phyloP scores from a whole-genome alignment of 2,113 vertebrate genomes.

The Leptodactylus fuscus region DNA sequence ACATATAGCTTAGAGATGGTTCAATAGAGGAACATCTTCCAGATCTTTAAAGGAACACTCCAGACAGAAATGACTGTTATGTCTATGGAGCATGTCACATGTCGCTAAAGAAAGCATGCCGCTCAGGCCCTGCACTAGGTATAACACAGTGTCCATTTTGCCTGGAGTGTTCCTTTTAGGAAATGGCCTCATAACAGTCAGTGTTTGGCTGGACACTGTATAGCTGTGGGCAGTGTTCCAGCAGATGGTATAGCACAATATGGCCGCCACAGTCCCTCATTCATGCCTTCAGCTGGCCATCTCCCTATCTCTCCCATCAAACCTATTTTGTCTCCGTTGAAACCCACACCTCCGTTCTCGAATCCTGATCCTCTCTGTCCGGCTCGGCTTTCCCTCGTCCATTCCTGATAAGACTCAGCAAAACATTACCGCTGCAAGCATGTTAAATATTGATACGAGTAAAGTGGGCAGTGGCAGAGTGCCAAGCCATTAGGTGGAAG shows the following conservation, averaged over 20 bases:
- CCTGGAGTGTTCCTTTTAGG: neutral
- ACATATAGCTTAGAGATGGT: too few relatives aligned
- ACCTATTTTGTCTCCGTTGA: conserved; percentile 45
- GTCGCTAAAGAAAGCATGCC: too few relatives aligned
- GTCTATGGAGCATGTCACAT: too few relatives aligned
- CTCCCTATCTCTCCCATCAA: conserved; percentile 21
- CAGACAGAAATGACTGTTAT: too few relatives aligned
- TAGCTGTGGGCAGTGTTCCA: neutral
- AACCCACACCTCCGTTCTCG: conserved; percentile 13
- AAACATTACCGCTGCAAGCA: conserved; percentile 47
- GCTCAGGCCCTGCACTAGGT: too few relatives aligned
- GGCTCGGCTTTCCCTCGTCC: conserved; percentile 24
- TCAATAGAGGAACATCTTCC: too few relatives aligned
- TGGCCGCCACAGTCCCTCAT: neutral
- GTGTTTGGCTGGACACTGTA: neutral
- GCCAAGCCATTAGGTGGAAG: conserved; percentile 42
- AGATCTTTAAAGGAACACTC: too few relatives aligned
- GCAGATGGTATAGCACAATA: neutral
- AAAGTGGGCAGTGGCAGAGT: conserved; percentile 37
- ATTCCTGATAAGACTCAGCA: conserved; percentile 52
- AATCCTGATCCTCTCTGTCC: conserved; percentile 34
- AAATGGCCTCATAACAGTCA: too few relatives aligned
- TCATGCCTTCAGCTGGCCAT: neutral
- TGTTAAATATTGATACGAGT: conserved; percentile 53
- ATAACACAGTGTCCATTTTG: too few relatives aligned